Conservation (phyloP, 1,140 invertebrate species). For the Grapholita molesta region DNA sequence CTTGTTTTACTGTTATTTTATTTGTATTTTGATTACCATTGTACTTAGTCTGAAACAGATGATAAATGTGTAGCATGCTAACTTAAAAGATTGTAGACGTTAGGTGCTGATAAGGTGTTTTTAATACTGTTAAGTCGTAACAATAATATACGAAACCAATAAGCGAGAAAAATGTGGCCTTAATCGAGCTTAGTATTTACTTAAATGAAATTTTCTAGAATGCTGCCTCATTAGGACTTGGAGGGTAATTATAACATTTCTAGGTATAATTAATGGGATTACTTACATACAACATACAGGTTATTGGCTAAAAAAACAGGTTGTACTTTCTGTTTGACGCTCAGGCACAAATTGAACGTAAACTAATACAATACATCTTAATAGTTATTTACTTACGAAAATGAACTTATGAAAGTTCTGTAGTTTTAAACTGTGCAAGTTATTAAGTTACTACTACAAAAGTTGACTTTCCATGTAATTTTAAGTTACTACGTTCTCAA, state of each 20-base stretch:
- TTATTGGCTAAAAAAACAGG: background rate
- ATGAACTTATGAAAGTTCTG: too few species aligned
- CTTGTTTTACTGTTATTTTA: background rate
- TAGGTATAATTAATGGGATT: background rate
- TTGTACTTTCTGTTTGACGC: background rate
- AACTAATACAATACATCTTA: too few species aligned
- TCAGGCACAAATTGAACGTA: too few species aligned
- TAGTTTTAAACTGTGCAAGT: too few species aligned
- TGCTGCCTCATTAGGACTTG: background rate
- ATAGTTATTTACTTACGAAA: too few species aligned
- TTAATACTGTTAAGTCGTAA: background rate
- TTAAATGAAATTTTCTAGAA: background rate
- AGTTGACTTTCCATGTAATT: too few species aligned
- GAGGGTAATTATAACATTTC: background rate
- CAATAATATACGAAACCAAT: background rate
- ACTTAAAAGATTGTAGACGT: background rate
- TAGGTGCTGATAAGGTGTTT: background rate
- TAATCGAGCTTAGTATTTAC: background rate
- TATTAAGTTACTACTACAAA: too few species aligned
- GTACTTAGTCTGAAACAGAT: background rate
- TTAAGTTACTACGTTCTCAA: too few species aligned
- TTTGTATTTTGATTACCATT: background rate
- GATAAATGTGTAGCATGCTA: background rate
- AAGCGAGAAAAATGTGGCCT: background rate
- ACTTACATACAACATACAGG: background rate